phyloP scores from a whole-genome alignment of 1,140 invertebrate genomes.

The Aporrectodea caliginosa region DNA sequence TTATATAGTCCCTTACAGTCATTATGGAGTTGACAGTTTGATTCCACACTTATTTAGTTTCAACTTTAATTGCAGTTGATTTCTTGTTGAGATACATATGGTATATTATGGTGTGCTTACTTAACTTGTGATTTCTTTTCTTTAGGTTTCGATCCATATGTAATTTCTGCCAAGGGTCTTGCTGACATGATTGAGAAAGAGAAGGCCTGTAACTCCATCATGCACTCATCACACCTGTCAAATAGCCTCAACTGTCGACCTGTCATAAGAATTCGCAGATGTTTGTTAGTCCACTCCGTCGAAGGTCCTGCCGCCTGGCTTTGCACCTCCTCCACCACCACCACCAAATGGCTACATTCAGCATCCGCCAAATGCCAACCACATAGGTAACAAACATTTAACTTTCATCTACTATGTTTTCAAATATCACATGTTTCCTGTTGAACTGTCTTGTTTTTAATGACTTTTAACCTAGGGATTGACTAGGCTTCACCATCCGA shows the following conservation, averaged over 20 bases:
- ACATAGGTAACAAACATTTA: slow-evolving; percentile 3
- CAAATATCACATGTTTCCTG: too few species aligned
- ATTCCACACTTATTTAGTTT: too few species aligned
- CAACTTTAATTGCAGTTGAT: too few species aligned
- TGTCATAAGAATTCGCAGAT: slow-evolving; percentile 19
- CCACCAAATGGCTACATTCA: slow-evolving; percentile 28
- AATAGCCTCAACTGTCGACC: not conserved
- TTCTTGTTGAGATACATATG: too few species aligned
- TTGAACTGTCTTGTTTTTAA: too few species aligned
- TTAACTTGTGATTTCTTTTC: too few species aligned
- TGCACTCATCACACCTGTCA: not conserved
- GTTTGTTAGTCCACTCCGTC: slow-evolving; percentile 32
- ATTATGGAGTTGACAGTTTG: too few species aligned
- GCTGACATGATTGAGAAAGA: slow-evolving; percentile 88
- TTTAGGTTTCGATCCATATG: slow-evolving; percentile 86
- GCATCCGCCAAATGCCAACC: slow-evolving; percentile 41
- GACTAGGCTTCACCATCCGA: too few species aligned
- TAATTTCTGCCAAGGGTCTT: slow-evolving; percentile 88
- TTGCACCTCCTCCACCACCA: slow-evolving; percentile 38
- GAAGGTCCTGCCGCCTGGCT: slow-evolving; percentile 39
- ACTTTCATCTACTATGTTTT: too few species aligned
- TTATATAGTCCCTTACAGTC: too few species aligned
- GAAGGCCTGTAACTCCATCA: slow-evolving; percentile 22
- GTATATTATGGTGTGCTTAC: too few species aligned
- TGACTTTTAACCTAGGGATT: too few species aligned